Evolutionary conservation across 2,113 vertebrate genomes (phyloP).

Genomic region (Crocuta crocuta): DNA sequence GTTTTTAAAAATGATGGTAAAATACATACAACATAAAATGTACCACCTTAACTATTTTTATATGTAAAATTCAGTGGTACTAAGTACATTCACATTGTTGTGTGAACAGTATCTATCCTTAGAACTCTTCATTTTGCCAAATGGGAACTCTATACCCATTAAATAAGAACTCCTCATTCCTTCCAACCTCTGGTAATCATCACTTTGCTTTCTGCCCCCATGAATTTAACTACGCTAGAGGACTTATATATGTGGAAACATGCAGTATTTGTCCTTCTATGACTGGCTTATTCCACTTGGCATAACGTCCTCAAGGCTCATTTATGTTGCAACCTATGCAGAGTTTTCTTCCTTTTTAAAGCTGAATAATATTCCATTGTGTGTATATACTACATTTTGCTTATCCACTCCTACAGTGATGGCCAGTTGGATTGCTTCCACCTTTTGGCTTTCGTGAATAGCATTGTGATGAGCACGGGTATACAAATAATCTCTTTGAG

Average conservation of each 20-base stretch:
- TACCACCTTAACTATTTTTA: neutral
- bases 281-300: neutral
- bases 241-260: neutral
- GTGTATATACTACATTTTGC: neutral
- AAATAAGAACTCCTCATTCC: neutral
- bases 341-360: conserved; percentile 13
- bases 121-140: neutral
- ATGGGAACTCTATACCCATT: neutral
- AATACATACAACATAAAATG: neutral
- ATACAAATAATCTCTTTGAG: neutral
- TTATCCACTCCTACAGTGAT: neutral
- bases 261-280: neutral
- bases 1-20: neutral
- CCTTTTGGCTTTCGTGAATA: neutral
- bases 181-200: neutral
- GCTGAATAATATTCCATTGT: neutral
- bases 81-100: neutral
- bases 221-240: neutral
- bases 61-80: neutral
- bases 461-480: neutral
- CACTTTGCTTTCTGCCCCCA: neutral
- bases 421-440: neutral
- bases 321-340: neutral
- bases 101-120: neutral
- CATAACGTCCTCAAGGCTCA: neutral